Evolutionary conservation across 2,888 invertebrate genomes (phyloP), one percentile per base, ranked within the genome.

Genomic region (Lycophotia porphyrea): DNA sequence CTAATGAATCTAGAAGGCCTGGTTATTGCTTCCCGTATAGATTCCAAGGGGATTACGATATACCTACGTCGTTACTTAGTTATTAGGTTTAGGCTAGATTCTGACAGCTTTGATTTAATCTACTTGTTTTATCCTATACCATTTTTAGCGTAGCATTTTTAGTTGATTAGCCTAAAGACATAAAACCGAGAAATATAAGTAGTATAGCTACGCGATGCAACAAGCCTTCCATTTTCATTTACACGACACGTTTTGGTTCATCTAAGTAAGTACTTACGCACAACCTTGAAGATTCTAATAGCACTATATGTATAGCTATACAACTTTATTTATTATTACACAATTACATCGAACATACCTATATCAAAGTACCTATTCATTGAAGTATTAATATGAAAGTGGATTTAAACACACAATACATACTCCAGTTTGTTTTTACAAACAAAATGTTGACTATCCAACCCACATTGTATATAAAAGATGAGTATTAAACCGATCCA

Each of bases 11-110:
- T 76, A 42, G 72, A 67, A 42, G 47, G 69, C 31, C 52, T 55
- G 55, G 73, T 77, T 82, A 85, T 85, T 77, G 76, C 85, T 81
- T 73, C 55, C 69, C 58, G 68, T 52, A 75, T 61, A 75, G 63
- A 49, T 65, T 71, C 36, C 42, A 55, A 47, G 55, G 75, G 68
- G 69, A 69, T 85, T 80, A 82, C 42, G 55, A 55, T 81, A 52
- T 61, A 42, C 39, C 39, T 39, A 71, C 47, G 24, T 71, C 36
- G 78, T 34, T 65, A 69, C 42, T 63, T 65, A 58, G 42, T 52
- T 65, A 69, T 47, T 49, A n/a, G 34, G 24, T 61, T 82, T 55
- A 24, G 24, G 52, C 21, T 7, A 55, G 31, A 27, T 18, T 34
- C 24, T 39, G 18, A 34, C 3, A 5, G 21, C 27, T 27, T 7